These are phyloP conservation scores for Mycogona germanica DNA, from an alignment of 2,888 invertebrate species.

Conservation along the genomic window DNA sequence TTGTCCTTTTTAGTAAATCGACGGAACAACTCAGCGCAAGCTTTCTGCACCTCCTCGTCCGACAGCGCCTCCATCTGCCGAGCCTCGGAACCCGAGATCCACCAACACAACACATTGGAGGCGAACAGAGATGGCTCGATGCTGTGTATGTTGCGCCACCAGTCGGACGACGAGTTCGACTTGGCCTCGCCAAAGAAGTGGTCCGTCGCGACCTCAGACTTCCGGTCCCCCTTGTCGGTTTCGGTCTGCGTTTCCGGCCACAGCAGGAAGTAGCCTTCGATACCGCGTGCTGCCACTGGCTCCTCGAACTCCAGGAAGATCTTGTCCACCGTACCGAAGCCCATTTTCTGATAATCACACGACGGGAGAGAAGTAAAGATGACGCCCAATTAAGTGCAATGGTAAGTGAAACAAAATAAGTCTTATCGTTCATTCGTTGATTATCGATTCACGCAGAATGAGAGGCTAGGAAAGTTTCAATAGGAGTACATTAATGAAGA, in stretches of 20 bases:
- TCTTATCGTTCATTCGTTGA: no score
- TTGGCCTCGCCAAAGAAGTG: no score
- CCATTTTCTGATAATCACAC: constrained; percentile 41
- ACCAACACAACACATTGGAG: constrained; percentile 49
- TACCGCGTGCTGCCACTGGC: constrained; percentile 46
- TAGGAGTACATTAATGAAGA: no score
- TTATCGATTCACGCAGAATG: no score
- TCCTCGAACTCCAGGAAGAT: constrained; percentile 49
- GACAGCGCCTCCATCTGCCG: constrained; percentile 47
- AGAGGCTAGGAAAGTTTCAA: no score
- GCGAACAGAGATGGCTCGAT: constrained; percentile 52
- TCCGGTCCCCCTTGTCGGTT: background rate
- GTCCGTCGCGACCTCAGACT: no score
- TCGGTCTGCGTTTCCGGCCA: constrained; percentile 38
- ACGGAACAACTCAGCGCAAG: constrained; percentile 41
- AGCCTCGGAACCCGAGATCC: constrained; percentile 52
- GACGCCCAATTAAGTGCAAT: no score
- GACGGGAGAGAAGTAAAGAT: no score
- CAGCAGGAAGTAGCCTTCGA: constrained; percentile 45
- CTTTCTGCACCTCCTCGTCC: constrained; percentile 42
- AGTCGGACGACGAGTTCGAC: constrained; percentile 34
- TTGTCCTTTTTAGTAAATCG: constrained; percentile 1
- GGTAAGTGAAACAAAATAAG: background rate
- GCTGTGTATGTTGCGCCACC: constrained; percentile 52
- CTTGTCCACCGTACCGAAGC: constrained; percentile 54